Evolutionary conservation across 2,888 invertebrate genomes (phyloP), one percentile per base, ranked within the genome.

Genomic region (Ptychoptera albimana): DNA sequence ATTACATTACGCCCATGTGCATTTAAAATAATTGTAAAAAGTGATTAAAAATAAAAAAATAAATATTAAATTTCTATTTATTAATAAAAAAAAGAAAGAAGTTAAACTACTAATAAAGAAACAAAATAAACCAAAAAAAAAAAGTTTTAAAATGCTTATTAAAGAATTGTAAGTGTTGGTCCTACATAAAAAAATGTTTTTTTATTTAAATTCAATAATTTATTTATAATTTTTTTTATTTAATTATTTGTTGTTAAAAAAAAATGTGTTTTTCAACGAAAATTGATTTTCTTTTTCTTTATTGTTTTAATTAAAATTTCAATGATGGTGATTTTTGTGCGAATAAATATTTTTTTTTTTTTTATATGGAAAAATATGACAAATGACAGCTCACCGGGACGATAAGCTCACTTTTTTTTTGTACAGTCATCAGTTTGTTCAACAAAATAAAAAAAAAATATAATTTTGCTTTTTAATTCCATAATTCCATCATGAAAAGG

Each of bases 1-100:
- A 40, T 40, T 40, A 31, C 40, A 31, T 30, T 40, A 40, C 40
- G 45, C 42, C 16, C 45, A 49, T 49, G 49, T 49, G 47, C 43
- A 49, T 44, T 47, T 49, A 47, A 37, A 37, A 31, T 14, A 30
- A 23, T 23, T 23, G 23, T 23, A 23, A 23, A 23, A 23, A 23
- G 23, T 23, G 23, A 23, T 23, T 23, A 23, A 23, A 23, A 23
- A 23, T 5, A 23, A 23, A 23, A 5, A 23, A 23, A 23, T 23
- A 23, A 5, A 23, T 23, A 5, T 5, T 23, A 23, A 23, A 23
- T 23, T 23, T 23, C 23, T 23, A 23, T 23, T 30, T 39, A 39
- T 39, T 30, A 39, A 16, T 39, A 30, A 30, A 9, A n/a, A n/a
- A n/a, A n/a, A n/a, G n/a, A n/a, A n/a, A n/a, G n/a, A n/a, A n/a